Percentiles rank a stretch among this genome's conserved stretches.
These are phyloP conservation scores for Oegoconia quadripuncta DNA, from an alignment of 2,888 invertebrate species.

Conservation along the genomic window DNA sequence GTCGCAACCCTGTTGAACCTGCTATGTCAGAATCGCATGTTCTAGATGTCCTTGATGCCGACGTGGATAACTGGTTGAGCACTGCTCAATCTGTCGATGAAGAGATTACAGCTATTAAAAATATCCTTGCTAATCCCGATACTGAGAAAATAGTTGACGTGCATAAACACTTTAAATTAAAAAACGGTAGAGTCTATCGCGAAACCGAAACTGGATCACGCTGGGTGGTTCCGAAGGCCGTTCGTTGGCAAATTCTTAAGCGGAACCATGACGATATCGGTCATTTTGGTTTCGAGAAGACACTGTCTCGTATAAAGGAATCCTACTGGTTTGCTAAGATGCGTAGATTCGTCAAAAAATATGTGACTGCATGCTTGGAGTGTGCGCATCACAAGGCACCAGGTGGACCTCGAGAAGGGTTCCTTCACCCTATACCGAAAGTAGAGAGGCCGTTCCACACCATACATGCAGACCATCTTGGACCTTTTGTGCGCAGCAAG, in stretches of 20 bases:
- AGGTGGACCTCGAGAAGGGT: background rate
- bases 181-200: background rate
- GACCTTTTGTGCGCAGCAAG: background rate
- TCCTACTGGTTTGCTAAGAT: conserved; percentile 26
- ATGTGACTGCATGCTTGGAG: conserved; percentile 19
- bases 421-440: background rate
- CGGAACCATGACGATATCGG: conserved; percentile 15
- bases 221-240: conserved; percentile 12
- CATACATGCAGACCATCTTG: conserved; percentile 19
- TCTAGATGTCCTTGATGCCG: background rate
- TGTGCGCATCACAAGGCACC: conserved; percentile 5
- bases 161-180: background rate
- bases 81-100: background rate
- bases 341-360: conserved; percentile 20
- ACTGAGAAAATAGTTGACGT: background rate
- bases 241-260: conserved; percentile 16
- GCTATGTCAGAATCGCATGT: background rate
- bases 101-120: background rate
- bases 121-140: background rate
- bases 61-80: background rate
- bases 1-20: conserved; percentile 18
- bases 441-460: conserved; percentile 18
- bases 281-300: conserved; percentile 16
- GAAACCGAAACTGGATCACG: background rate
- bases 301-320: conserved; percentile 15